A percentile compares a stretch with the other conserved stretches of the same genome.
Conservation (phyloP, 2,113 vertebrate genomes). For the Cacatua alba region DNA sequence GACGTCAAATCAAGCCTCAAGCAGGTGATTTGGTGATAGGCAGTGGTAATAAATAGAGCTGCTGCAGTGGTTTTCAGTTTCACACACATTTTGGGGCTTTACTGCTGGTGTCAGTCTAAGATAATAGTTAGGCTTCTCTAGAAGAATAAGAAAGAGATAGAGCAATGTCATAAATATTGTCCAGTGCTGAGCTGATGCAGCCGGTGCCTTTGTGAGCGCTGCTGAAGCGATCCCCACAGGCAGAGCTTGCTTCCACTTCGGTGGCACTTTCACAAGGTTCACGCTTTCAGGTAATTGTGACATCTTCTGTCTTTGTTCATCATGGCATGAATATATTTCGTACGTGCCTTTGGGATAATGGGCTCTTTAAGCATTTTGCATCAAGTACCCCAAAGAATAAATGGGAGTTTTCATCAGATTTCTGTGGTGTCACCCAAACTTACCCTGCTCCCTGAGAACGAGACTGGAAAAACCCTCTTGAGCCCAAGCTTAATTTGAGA, state of each 20-base stretch:
- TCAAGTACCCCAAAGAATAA: neutral
- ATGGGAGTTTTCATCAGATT: neutral
- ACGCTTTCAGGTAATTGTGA: accelerated
- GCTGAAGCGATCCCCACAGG: neutral
- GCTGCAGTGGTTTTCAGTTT: neutral
- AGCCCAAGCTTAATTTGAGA: neutral
- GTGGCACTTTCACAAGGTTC: neutral
- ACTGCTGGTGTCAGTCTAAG: neutral
- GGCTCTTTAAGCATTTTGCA: neutral
- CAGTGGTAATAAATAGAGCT: neutral
- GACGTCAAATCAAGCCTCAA: neutral
- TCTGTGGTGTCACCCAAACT: neutral
- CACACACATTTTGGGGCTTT: neutral
- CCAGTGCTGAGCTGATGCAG: neutral
- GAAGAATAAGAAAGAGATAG: neutral
- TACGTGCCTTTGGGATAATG: neutral
- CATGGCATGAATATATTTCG: neutral
- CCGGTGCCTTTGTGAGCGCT: too few species aligned
- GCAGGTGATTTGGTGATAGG: neutral
- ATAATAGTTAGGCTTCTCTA: neutral
- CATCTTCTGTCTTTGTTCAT: neutral
- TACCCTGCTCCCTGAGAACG: neutral
- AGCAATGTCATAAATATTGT: neutral
- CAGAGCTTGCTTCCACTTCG: neutral
- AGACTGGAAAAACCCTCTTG: neutral